phyloP scores from a whole-genome alignment of 2,888 invertebrate species.

The Pterostichus niger region DNA sequence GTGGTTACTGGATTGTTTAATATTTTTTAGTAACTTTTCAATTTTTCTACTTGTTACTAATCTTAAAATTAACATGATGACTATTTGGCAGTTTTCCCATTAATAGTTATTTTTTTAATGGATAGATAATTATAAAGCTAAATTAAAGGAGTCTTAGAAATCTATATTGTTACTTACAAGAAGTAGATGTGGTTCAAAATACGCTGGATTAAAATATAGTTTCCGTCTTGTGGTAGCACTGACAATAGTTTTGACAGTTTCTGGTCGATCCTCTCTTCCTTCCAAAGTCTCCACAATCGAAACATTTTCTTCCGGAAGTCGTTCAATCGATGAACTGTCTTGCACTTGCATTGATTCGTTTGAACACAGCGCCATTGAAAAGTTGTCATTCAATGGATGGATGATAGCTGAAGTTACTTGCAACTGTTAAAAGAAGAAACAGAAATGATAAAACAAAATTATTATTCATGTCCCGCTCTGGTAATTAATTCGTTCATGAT shows the following conservation, averaged over 20 bases:
- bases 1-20: no score
- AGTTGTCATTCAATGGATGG: conserved; percentile 79
- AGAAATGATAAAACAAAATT: conserved; percentile 35
- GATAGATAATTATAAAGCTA: not conserved
- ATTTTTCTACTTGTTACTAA: no score
- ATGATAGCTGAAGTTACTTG: conserved; percentile 86
- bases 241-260: conserved; percentile 82
- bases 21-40: no score
- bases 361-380: conserved; percentile 72
- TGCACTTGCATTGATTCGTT: conserved; percentile 75
- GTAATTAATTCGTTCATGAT: conserved; percentile 25
- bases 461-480: conserved; percentile 39
- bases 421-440: conserved; percentile 72
- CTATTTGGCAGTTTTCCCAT: no score
- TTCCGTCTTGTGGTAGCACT: conserved; percentile 87
- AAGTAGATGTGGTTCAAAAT: conserved; percentile 92
- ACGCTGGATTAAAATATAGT: conserved; percentile 93
- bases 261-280: conserved; percentile 82
- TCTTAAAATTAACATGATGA: no score
- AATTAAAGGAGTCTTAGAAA: not conserved
- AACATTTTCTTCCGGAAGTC: conserved; percentile 91
- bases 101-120: no score
- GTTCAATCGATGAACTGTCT: conserved; percentile 83
- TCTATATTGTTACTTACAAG: conserved; percentile 80
- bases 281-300: conserved; percentile 91